Base-by-base conservation (phyloP, 2,888 invertebrate genomes). In the Homarus gammarus region DNA sequence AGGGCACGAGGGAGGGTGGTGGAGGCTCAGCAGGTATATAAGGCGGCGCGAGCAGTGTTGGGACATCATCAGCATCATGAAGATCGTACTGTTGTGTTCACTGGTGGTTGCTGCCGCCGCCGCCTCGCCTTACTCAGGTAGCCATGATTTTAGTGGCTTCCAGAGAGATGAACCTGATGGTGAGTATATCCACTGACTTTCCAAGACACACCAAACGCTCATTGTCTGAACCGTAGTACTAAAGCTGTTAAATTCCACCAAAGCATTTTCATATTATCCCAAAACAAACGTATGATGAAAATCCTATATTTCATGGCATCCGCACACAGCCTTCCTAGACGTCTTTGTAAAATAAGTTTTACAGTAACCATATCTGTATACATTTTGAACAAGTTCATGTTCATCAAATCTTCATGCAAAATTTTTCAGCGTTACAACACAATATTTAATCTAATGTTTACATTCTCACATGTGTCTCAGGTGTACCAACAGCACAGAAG, bases 81-180 rank as follows among this genome's bases (percentile, higher is more conserved):
- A 64, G 64, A 12, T 27, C 64, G n/a, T 64, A 64, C 27, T 64
- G n/a, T 15, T 64, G 64, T 64, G n/a, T 27, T n/a, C 64, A 27
- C 64, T 64, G 64, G 64, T 64, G 64, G 64, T 27, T 64, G 64
- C 64, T 6, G 64, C 31, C 27, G 15, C 64, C 64, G 64, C 64
- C 64, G n/a, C 3, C 6, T 12, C 64, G 27, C 5, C 18, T 15
- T 56, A 56, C 18, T 15, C 18, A 56, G 12, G 18, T 56, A 56
- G 12, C 12, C 18, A 56, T n/a, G n/a, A 22, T 56, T 22, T 64
- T 27, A 5, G 12, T 6, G 64, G 64, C 27, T 64, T 27, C 64
- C n/a, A 27, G 31, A 12, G 27, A 64, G 64, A 64, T 12, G 64
- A 64, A 64, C 64, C 64, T 64, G 64, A 27, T 27, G 64, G 64